Evolutionary conservation across 2,113 vertebrate genomes (phyloP).

Genomic region (Cepphus grylle): DNA sequence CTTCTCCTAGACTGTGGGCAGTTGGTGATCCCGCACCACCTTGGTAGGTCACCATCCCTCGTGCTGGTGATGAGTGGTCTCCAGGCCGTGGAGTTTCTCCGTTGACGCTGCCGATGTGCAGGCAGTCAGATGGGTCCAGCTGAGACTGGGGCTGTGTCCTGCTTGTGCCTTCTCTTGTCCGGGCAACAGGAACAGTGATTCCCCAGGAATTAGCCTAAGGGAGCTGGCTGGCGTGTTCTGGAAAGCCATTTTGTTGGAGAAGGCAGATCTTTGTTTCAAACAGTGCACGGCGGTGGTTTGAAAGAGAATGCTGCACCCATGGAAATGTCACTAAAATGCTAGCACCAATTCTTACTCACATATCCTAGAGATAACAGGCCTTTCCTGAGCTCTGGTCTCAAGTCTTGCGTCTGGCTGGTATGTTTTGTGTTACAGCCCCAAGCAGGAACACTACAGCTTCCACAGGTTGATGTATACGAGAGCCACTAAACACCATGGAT

Average conservation of each 20-base stretch:
- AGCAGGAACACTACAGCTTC: not conserved
- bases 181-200: not conserved
- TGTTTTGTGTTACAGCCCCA: not conserved
- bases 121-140: not conserved
- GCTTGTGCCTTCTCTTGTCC: not conserved
- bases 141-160: not conserved
- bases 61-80: not conserved
- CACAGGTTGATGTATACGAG: not conserved
- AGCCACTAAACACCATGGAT: not conserved
- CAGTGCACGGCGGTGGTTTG: accelerated
- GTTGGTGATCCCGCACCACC: accelerated
- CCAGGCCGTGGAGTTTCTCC: accelerated
- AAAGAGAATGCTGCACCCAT: not conserved
- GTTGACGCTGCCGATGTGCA: accelerated
- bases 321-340: not conserved
- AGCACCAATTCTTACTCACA: not conserved
- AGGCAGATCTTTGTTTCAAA: not conserved
- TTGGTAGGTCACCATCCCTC: not conserved
- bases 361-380: not conserved
- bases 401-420: not conserved
- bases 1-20: not conserved
- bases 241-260: not conserved
- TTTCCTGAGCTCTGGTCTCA: not conserved
- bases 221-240: not conserved
- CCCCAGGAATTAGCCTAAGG: not conserved